Conservation (phyloP, 1,140 invertebrate genomes). For the Phortica variegata region DNA sequence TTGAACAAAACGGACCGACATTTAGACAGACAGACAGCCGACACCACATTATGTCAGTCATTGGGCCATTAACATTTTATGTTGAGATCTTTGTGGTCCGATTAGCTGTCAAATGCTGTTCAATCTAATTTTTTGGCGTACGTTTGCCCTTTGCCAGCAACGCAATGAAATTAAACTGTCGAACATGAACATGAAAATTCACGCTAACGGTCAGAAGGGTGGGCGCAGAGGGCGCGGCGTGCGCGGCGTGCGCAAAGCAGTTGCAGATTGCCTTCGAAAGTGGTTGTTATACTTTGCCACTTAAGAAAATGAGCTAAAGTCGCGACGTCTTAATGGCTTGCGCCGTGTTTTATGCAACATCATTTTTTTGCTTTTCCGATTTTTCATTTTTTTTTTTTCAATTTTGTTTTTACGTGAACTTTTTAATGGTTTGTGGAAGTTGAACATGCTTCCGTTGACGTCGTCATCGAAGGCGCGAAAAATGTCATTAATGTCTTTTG, state of each 20-base stretch:
- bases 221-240: too few relatives aligned
- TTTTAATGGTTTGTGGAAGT: conserved; percentile 52
- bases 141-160: neutral
- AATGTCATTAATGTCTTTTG: too few relatives aligned
- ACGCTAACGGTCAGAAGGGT: too few relatives aligned
- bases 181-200: too few relatives aligned
- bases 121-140: conserved; percentile 45
- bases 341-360: conserved; percentile 27
- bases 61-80: conserved; percentile 52
- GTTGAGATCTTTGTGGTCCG: conserved; percentile 33
- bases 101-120: conserved; percentile 55
- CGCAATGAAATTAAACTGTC: too few relatives aligned
- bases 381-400: neutral
- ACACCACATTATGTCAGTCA: conserved; percentile 36
- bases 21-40: neutral
- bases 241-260: too few relatives aligned
- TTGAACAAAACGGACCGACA: neutral
- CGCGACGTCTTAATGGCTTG: conserved; percentile 28
- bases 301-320: too few relatives aligned
- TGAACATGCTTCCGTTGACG: conserved; percentile 50
- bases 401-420: conserved; percentile 23
- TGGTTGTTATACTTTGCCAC: too few relatives aligned
- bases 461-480: too few relatives aligned
- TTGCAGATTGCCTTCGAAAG: too few relatives aligned
- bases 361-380: conserved; percentile 33